These are phyloP conservation scores for Hypotaenidia okinawae DNA, from an alignment of 2,797 vertebrate genomes.

Conservation along the genomic window DNA sequence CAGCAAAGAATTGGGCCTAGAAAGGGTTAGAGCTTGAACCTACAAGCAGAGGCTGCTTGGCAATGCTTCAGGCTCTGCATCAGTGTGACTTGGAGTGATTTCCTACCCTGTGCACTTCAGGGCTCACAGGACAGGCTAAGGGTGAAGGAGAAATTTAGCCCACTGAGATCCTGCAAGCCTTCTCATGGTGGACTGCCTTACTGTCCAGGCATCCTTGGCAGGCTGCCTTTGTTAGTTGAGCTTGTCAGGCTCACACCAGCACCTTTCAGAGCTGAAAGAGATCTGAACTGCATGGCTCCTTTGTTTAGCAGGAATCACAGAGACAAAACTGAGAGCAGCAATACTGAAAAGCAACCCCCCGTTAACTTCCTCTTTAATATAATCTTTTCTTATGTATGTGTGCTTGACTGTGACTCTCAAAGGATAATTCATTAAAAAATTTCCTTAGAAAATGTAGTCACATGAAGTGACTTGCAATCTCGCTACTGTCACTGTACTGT, in stretches of 20 bases:
- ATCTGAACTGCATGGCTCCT: background rate
- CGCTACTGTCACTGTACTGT: background rate
- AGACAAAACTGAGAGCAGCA: background rate
- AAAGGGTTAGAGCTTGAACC: background rate
- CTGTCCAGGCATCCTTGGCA: background rate
- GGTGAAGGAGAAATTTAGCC: background rate
- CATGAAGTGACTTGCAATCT: background rate
- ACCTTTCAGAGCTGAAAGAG: background rate
- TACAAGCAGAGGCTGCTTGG: background rate
- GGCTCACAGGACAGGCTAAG: background rate
- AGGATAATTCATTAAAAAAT: conserved; percentile 30
- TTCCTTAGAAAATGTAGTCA: conserved; percentile 5
- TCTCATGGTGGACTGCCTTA: background rate
- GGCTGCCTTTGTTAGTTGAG: background rate
- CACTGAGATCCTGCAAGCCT: rapidly evolving
- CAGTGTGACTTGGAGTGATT: background rate
- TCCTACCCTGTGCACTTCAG: background rate
- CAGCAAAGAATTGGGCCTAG: background rate
- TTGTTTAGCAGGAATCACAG: conserved; percentile 8
- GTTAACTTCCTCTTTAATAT: conserved; percentile 9
- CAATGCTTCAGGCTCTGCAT: background rate
- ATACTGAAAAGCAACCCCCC: background rate
- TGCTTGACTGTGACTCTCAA: conserved; percentile 27
- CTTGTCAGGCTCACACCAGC: background rate
- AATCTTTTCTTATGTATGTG: background rate